These are phyloP conservation scores for Agraylea sexmaculata DNA, from an alignment of 1,140 invertebrate species.

Conservation along the genomic window DNA sequence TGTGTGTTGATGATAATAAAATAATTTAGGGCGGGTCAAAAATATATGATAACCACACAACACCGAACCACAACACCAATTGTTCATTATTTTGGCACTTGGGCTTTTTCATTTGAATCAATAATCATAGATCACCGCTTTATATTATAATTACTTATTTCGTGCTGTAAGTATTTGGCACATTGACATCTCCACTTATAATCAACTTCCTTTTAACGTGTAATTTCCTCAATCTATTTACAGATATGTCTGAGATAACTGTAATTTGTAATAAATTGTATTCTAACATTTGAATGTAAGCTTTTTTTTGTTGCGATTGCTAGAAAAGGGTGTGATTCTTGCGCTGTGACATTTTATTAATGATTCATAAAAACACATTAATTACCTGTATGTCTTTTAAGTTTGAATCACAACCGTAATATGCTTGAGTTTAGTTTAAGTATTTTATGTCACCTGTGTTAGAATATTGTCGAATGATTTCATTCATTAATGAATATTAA, in stretches of 20 bases:
- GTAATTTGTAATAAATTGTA: conserved; percentile 4
- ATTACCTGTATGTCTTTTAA: no score
- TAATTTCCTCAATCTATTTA: background rate
- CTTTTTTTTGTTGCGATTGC: no score
- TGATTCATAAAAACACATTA: no score
- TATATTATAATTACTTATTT: background rate
- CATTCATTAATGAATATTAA: no score
- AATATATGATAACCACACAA: conserved; percentile 1
- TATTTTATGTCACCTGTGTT: no score
- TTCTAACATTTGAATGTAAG: conserved; percentile 6
- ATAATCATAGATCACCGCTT: conserved; percentile 5
- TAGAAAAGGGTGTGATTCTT: no score
- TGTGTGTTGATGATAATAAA: background rate
- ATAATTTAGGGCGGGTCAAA: background rate
- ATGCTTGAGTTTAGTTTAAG: no score
- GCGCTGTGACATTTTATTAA: no score
- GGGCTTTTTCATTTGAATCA: no score
- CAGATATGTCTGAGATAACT: background rate
- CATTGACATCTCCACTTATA: background rate
- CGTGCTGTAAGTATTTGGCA: conserved; percentile 2
- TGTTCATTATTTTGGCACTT: conserved; percentile 20
- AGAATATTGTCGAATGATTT: no score
- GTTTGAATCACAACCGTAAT: no score
- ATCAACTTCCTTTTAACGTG: background rate
- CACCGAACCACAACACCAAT: conserved; percentile 16